phyloP scores from a whole-genome alignment of 2,113 vertebrate genomes.

The Pandion haliaetus region DNA sequence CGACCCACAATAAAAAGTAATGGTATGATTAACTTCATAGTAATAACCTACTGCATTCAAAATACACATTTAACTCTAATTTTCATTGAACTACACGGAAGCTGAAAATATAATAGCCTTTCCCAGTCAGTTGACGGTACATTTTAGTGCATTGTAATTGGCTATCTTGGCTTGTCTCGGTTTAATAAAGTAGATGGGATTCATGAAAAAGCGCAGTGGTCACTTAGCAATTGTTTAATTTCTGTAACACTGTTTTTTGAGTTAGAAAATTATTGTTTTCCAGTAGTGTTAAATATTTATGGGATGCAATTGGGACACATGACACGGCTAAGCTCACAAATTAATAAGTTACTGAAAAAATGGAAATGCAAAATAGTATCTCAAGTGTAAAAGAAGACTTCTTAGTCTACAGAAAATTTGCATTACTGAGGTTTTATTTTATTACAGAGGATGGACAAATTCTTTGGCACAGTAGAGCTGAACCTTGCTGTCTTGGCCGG shows the following conservation, averaged over 20 bases:
- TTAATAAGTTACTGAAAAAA: not conserved
- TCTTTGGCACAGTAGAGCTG: not conserved
- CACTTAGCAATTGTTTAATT: conserved; percentile 60
- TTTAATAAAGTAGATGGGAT: conserved; percentile 40
- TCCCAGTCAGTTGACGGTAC: not conserved
- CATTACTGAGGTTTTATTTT: not conserved
- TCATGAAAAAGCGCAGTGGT: conserved; percentile 24
- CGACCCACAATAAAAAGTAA: conserved; percentile 47
- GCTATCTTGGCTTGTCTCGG: not conserved
- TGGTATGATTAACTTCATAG: conserved; percentile 47
- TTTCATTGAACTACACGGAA: conserved; percentile 20
- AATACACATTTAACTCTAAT: conserved; percentile 34
- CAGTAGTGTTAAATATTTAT: conserved; percentile 32
- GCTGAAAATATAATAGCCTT: conserved; percentile 27
- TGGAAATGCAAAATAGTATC: not conserved
- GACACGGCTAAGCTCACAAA: not conserved
- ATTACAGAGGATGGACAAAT: not conserved
- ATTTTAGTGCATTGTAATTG: conserved; percentile 34
- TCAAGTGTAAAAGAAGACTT: not conserved
- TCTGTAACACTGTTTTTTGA: not conserved
- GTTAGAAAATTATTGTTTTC: conserved; percentile 35
- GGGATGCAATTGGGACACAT: not conserved
- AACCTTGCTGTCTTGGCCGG: not conserved
- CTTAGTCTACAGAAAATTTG: not conserved
- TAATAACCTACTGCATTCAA: conserved; percentile 37